Evolutionary conservation across 2,113 vertebrate species (phyloP), one percentile per base, ranked within the genome.

Genomic region (Colossoma macropomum): DNA sequence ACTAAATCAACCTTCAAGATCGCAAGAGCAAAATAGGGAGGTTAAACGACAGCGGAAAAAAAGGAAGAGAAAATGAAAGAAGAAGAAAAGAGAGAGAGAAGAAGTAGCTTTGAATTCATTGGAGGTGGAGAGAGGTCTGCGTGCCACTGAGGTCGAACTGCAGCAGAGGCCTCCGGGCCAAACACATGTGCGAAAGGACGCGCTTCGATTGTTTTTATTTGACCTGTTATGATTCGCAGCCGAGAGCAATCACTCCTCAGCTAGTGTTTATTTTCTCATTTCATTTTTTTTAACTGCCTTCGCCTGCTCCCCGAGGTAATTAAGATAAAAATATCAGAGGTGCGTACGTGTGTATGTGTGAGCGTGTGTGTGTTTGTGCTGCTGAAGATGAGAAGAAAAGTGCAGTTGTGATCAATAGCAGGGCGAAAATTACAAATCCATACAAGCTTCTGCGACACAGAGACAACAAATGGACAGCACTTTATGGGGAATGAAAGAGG

Each of bases 341-440:
- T 56, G 52, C n/a, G 45, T 28, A 41, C 25, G 71, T 68, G 80
- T 50, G 34, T 59, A 45, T 17, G 41, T 63, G 71, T 62, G 66
- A 74, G 72, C 19, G n/a, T 79, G 48, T 56, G 19, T 75, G 45
- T 79, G 62, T 62, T 23, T 80, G 52, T 79, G 54, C 65, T 52
- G 66, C 16, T 79, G 76, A 59, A 73, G 83, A 80, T 77, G 81
- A 79, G 75, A 68, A 32, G 68, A 74, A 87, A 83, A 87, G 56
- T 85, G 74, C 68, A 72, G 72, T 82, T 75, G 60, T 80, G 81
- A 85, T 87, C 84, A 85, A 85, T 85, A 80, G 56, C 68, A 66
- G 70, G 83, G 84, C 73, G 77, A 87, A 85, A 87, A 87, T 85
- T 83, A 83, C 65, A 86, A 86, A 88, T 86, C 81, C 75, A 82